Evolutionary conservation across 2,888 invertebrate species (phyloP).

Genomic region (Thecophora atra): DNA sequence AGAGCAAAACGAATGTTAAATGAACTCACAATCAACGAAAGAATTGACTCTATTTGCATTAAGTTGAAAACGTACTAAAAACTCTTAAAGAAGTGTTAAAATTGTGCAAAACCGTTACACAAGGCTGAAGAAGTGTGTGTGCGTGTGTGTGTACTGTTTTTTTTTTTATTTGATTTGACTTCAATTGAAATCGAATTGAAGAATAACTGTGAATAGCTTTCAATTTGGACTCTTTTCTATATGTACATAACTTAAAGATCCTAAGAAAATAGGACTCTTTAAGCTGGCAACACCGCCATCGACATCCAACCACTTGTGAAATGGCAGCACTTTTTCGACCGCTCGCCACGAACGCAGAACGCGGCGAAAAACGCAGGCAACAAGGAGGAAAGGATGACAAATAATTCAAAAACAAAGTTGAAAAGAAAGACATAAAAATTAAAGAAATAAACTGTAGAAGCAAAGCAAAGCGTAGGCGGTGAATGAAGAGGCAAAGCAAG

Average conservation of each 20-base stretch:
- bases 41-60: no score
- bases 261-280: neutral
- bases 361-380: neutral
- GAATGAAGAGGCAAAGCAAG: no score
- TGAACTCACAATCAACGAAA: slow-evolving; percentile 12
- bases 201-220: neutral
- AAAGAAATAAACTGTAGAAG: neutral
- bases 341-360: neutral
- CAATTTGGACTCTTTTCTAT: slow-evolving; percentile 24
- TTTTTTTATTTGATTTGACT: neutral
- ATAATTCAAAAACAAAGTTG: neutral
- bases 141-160: no score
- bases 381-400: neutral
- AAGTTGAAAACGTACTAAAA: no score
- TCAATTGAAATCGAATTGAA: neutral
- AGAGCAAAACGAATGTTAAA: neutral
- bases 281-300: neutral
- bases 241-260: no score
- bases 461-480: neutral
- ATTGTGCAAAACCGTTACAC: no score
- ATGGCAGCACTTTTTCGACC: slow-evolving; percentile 40
- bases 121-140: no score
- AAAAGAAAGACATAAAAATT: neutral
- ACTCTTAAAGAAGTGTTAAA: no score
- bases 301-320: slow-evolving; percentile 36